These are phyloP conservation scores for Tenualosa thibaudeaui DNA, from an alignment of 2,797 vertebrate species.

Conservation along the genomic window DNA sequence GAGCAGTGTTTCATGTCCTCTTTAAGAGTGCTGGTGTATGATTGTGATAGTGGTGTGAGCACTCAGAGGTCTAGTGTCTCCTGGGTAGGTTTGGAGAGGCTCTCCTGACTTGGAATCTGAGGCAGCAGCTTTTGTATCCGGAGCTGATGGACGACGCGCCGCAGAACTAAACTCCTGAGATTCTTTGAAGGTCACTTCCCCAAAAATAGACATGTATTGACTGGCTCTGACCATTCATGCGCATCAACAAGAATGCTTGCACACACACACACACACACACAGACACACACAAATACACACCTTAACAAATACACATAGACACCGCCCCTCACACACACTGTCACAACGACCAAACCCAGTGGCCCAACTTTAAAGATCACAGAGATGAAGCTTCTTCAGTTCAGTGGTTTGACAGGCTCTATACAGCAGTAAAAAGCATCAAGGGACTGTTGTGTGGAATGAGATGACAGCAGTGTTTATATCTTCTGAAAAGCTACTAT, in stretches of 20 bases:
- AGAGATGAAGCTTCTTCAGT: not conserved
- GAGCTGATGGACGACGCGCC: not conserved
- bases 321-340: not conserved
- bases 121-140: not conserved
- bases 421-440: not conserved
- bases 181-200: constrained; percentile 10
- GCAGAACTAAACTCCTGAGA: constrained; percentile 26
- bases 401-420: not conserved
- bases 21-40: not conserved
- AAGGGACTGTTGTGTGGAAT: not conserved
- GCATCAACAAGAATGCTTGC: not conserved
- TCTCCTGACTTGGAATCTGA: not conserved
- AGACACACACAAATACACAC: not conserved
- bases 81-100: not conserved
- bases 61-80: not conserved
- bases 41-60: not conserved
- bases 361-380: not conserved
- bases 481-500: not conserved
- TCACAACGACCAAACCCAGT: not conserved
- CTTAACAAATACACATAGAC: not conserved
- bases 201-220: constrained; percentile 36
- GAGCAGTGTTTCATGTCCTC: no score
- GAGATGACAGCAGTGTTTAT: not conserved
- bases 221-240: not conserved
- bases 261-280: not conserved